Percentiles rank a stretch among this genome's conserved stretches.
Conservation (phyloP, 1,140 invertebrate species). For the Colletes latitarsis region DNA sequence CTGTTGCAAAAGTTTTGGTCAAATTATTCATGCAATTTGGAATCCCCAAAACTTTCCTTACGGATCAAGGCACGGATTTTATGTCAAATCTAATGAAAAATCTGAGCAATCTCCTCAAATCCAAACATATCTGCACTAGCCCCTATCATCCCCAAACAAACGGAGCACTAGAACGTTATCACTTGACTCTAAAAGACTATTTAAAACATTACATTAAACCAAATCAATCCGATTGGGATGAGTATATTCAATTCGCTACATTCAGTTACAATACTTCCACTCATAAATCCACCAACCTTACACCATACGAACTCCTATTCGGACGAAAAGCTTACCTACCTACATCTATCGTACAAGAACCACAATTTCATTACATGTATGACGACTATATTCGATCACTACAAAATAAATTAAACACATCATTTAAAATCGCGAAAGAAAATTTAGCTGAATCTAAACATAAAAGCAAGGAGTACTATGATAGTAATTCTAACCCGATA, state of each 20-base stretch:
- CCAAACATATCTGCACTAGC: conserved; percentile 67
- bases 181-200: no score
- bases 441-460: neutral
- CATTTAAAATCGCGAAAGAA: conserved; percentile 2
- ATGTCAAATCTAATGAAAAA: conserved; percentile 62
- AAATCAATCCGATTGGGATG: no score
- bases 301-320: conserved; percentile 78
- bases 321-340: conserved; percentile 72
- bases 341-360: neutral
- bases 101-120: conserved; percentile 55
- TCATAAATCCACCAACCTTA: conserved; percentile 74
- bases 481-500: neutral
- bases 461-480: neutral
- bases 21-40: conserved; percentile 53
- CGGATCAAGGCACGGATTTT: conserved; percentile 70
- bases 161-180: no score
- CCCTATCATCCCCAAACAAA: no score
- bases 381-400: neutral
- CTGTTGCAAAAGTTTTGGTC: conserved; percentile 54
- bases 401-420: neutral
- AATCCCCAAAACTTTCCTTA: conserved; percentile 67
- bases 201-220: conserved; percentile 39
- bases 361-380: neutral
- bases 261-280: conserved; percentile 78
- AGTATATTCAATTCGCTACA: no score